phyloP scores from a whole-genome alignment of 2,797 vertebrate species.

The Crocidura indochinensis region DNA sequence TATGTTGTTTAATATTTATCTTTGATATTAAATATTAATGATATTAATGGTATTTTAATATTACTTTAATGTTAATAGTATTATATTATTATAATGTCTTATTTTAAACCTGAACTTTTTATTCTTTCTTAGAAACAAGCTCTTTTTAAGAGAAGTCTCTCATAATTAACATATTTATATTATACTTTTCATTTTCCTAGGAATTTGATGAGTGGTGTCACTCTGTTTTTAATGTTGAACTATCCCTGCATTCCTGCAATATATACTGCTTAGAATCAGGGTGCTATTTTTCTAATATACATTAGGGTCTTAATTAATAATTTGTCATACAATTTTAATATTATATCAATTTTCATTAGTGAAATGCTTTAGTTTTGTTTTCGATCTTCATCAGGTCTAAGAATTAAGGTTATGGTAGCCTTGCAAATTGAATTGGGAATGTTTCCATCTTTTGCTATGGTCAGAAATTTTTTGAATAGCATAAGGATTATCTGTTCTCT shows the following conservation, averaged over 20 bases:
- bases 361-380: slow-evolving; percentile 46
- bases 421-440: slow-evolving; percentile 84
- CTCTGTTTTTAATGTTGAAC: slow-evolving; percentile 69
- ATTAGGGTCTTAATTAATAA: slow-evolving; percentile 66
- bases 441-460: slow-evolving; percentile 85
- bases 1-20: not conserved
- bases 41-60: too few relatives aligned
- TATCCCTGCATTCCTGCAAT: slow-evolving; percentile 81
- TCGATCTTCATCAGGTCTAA: slow-evolving; percentile 57
- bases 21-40: too few relatives aligned
- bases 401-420: slow-evolving; percentile 82
- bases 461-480: slow-evolving; percentile 86
- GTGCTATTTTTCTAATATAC: slow-evolving; percentile 30
- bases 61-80: not conserved
- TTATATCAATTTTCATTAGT: slow-evolving; percentile 56
- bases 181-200: slow-evolving; percentile 31
- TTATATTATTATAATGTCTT: slow-evolving; percentile 26
- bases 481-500: slow-evolving; percentile 85
- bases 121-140: slow-evolving; percentile 44
- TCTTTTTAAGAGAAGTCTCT: slow-evolving; percentile 25
- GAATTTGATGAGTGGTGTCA: slow-evolving; percentile 14
- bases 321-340: slow-evolving; percentile 26
- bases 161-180: slow-evolving; percentile 11
- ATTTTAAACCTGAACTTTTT: not conserved
- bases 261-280: not conserved